These are phyloP conservation scores for Patella pellucida DNA, from an alignment of 2,888 invertebrate genomes.

Conservation along the genomic window DNA sequence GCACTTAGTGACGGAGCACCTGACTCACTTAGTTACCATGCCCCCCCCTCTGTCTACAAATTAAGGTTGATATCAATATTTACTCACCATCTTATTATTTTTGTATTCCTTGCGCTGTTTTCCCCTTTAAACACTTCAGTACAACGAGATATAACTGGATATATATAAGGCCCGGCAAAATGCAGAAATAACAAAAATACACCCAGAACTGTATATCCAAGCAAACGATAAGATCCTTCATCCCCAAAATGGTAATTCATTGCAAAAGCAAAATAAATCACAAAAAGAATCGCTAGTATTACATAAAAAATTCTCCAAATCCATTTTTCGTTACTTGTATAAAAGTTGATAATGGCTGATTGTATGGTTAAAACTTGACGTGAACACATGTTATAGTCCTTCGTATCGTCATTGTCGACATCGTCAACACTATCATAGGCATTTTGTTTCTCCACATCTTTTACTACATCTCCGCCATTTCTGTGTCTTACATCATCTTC, in stretches of 20 bases:
- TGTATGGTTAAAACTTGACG: constrained; percentile 23
- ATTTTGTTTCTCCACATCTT: too few relatives aligned
- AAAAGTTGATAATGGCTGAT: not conserved
- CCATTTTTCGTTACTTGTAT: constrained; percentile 15
- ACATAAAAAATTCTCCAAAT: constrained; percentile 28
- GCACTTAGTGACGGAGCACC: too few relatives aligned
- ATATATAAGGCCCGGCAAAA: not conserved
- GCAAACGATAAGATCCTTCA: constrained; percentile 57
- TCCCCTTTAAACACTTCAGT: not conserved
- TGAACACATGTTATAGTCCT: constrained; percentile 27
- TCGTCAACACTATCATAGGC: not conserved
- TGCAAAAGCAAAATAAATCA: constrained; percentile 59
- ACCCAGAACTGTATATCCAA: constrained; percentile 53
- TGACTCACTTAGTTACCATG: too few relatives aligned
- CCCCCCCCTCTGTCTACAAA: too few relatives aligned
- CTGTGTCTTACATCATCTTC: not conserved
- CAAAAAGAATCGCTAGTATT: constrained; percentile 38
- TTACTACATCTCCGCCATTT: not conserved
- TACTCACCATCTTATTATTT: not conserved
- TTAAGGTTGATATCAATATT: not conserved
- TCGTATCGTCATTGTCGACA: not conserved
- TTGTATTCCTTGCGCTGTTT: not conserved
- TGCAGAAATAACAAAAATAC: constrained; percentile 23
- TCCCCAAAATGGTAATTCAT: constrained; percentile 54
- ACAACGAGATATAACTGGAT: not conserved